Base-by-base conservation (phyloP, 30 jellyfish, hydroid and myxozoan genomes). In the Hydractinia symbiolongicarpus region DNA sequence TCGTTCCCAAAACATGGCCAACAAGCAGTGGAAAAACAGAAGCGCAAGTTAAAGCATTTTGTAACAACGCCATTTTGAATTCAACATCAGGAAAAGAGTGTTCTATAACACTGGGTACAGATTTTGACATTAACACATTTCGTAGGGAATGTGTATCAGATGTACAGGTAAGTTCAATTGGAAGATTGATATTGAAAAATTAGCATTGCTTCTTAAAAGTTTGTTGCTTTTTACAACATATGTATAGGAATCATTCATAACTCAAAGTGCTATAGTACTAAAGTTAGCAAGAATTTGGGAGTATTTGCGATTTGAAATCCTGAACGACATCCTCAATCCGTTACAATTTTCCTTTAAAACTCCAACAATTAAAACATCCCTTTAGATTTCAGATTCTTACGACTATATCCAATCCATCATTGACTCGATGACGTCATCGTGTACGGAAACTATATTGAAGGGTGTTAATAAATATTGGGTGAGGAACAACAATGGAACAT, bases 61-160 rank as follows among this genome's bases (percentile, higher is more conserved):
- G 95, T 61, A 15, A 67, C 1, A 19, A 79, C 4, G 53, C 55
- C 9, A 19, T 85, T 5, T 56, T 50, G 44, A 64, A 85, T 44
- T 85, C 95, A 8, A 67, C 84, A 19, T 77, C 88, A 17, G 95
- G 95, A 30, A 67, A 67, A 50, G 57, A 68, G n/a, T 85, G 95
- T 54, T 53, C 67, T 0, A 49, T 60, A 9, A 57, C 78, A 5
- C 9, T 71, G 0, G 61, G 61, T 5, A 81, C 62, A 53, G 74
- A 64, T 51, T 85, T 85, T 66, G 55, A 69, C 52, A 44, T 85
- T 44, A 40, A 76, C 7, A 40, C 95, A 10, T 85, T 76, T 57
- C 51, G 69, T 9, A 30, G 9, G 55, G 86, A 85, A 66, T 85
- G 95, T 69, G 61, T 85, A 20, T 84, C 84, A 11, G 95, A 85